A percentile compares a stretch with the other conserved stretches of the same genome.
These are phyloP conservation scores for Myotis lucifugus DNA, from an alignment of 2,113 vertebrate species.

Conservation along the genomic window DNA sequence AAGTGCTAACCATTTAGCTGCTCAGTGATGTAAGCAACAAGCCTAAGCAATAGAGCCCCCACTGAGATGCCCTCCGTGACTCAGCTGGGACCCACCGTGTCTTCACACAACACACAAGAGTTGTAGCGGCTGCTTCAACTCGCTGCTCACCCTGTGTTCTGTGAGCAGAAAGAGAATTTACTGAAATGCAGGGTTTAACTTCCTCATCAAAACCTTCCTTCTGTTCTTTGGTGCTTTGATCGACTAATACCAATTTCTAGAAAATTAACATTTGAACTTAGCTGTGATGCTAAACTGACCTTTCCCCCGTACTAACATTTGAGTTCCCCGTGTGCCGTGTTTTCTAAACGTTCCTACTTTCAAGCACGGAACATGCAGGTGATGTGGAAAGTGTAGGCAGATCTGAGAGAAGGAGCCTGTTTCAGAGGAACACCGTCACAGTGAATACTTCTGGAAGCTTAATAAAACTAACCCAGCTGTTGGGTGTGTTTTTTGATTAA, in stretches of 20 bases:
- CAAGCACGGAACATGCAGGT: conserved; percentile 23
- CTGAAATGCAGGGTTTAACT: conserved; percentile 71
- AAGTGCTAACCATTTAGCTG: conserved; percentile 68
- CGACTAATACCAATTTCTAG: conserved; percentile 58
- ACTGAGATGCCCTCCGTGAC: conserved; percentile 31
- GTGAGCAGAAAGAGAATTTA: conserved; percentile 56
- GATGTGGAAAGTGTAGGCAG: conserved; percentile 44
- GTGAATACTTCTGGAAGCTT: conserved; percentile 54
- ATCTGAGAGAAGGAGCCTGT: conserved; percentile 61
- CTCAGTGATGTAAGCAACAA: conserved; percentile 62
- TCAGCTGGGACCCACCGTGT: conserved; percentile 43
- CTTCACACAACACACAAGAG: background rate
- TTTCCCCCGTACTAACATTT: conserved; percentile 70
- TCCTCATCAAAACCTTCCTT: conserved; percentile 55
- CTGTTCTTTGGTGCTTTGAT: conserved; percentile 71
- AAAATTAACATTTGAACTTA: conserved; percentile 70
- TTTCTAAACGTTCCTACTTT: conserved; percentile 44
- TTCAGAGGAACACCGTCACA: conserved; percentile 35
- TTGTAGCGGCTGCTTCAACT: conserved; percentile 71
- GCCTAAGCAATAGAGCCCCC: background rate
- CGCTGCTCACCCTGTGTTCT: conserved; percentile 38
- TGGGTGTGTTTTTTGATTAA: background rate
- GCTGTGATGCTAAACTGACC: conserved; percentile 71
- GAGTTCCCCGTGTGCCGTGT: conserved; percentile 47
- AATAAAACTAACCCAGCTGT: conserved; percentile 60